Percentiles rank a stretch among this genome's conserved stretches.
These are phyloP conservation scores for Buphagus erythrorhynchus DNA, from an alignment of 2,797 vertebrate species.

Conservation along the genomic window DNA sequence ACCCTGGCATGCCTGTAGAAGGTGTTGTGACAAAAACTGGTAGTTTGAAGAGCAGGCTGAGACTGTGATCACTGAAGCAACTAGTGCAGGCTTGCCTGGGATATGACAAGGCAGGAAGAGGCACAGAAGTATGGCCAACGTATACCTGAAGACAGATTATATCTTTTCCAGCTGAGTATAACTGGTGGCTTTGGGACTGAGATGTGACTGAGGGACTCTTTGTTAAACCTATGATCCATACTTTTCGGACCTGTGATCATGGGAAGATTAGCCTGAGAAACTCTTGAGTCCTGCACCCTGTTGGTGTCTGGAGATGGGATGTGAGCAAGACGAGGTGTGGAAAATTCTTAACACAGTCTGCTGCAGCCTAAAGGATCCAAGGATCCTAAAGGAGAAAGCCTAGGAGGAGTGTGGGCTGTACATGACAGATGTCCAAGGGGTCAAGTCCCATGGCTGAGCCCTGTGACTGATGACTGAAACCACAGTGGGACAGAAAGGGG, in stretches of 20 bases:
- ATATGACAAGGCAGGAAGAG: background rate
- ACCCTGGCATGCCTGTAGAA: background rate
- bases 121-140: background rate
- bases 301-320: background rate
- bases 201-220: background rate
- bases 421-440: no score
- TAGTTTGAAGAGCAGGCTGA: background rate
- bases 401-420: background rate
- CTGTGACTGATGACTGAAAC: fast-evolving
- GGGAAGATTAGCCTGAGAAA: background rate
- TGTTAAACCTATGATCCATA: background rate
- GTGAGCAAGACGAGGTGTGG: background rate
- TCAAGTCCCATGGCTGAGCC: background rate
- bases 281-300: background rate
- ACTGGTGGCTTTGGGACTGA: background rate
- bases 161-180: background rate
- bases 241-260: background rate
- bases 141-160: background rate
- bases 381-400: no score
- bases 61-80: background rate
- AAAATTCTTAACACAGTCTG: background rate
- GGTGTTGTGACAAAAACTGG: background rate
- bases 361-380: background rate
- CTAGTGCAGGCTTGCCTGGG: background rate
- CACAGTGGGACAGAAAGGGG: background rate